Evolutionary conservation across 2,797 vertebrate species (phyloP).

Genomic region (Paramormyrops hopkinsi): DNA sequence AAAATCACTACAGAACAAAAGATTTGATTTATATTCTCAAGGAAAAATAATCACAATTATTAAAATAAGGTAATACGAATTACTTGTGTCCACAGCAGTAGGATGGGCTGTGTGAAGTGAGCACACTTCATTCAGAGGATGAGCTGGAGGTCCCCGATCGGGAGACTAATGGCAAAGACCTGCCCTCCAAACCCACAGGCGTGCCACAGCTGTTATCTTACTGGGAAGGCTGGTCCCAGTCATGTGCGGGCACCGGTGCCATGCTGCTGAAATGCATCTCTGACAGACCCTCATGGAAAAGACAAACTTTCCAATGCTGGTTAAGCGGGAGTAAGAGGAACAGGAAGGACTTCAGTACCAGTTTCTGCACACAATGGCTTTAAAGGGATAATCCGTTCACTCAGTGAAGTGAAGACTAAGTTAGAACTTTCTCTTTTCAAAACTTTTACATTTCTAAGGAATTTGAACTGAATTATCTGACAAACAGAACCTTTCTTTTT

Average conservation of each 20-base stretch:
- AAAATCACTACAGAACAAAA: conserved; percentile 50
- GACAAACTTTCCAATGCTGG: background rate
- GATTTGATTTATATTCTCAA: conserved; percentile 30
- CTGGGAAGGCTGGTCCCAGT: background rate
- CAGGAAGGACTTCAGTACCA: background rate
- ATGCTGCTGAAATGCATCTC: background rate
- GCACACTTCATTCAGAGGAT: conserved; percentile 10
- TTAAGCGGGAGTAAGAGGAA: background rate
- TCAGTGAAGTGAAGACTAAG: background rate
- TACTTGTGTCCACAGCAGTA: conserved; percentile 26
- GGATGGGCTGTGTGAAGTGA: conserved; percentile 23
- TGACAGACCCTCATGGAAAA: background rate
- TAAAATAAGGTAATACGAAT: conserved; percentile 22
- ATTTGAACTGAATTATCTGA: background rate
- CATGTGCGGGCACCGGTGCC: background rate
- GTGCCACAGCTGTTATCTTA: background rate
- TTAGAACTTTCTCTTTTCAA: background rate
- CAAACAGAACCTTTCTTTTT: background rate
- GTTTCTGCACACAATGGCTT: background rate
- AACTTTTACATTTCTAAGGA: background rate
- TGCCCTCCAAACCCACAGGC: background rate
- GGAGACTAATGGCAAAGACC: conserved; percentile 62
- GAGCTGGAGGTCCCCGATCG: background rate
- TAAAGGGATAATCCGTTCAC: background rate
- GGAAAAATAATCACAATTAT: conserved; percentile 34